These are phyloP conservation scores for Prinia subflava DNA, from an alignment of 2,113 vertebrate species.

Conservation along the genomic window DNA sequence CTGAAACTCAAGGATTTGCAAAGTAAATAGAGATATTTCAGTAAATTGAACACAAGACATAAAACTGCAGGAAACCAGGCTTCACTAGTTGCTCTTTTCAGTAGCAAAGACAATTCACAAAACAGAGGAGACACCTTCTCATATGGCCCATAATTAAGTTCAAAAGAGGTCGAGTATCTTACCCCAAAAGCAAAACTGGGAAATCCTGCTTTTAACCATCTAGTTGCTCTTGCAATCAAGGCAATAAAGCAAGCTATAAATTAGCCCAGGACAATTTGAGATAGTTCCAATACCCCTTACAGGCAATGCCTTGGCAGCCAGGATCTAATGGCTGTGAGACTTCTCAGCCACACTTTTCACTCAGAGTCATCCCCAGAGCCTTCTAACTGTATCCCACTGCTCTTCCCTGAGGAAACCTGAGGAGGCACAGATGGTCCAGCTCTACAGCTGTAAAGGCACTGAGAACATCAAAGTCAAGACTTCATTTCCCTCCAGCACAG, in stretches of 20 bases:
- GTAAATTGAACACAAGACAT: neutral
- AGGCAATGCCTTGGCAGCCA: neutral
- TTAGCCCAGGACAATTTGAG: neutral
- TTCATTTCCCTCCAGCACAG: slow-evolving; percentile 25
- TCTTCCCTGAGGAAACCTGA: neutral
- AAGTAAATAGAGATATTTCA: neutral
- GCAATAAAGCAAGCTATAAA: neutral
- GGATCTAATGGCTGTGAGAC: neutral
- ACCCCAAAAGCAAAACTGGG: neutral
- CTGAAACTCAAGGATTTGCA: neutral
- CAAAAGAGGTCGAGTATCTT: neutral
- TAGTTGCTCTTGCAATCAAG: neutral
- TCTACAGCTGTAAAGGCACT: neutral
- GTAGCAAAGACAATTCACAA: neutral
- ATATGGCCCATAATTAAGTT: neutral
- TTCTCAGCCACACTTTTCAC: neutral
- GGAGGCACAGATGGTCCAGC: neutral
- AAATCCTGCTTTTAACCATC: neutral
- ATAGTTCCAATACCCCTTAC: neutral
- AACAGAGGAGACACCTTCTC: neutral
- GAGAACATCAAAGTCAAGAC: slow-evolving; percentile 42
- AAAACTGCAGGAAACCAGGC: neutral
- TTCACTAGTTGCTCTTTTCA: neutral
- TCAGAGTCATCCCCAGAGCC: neutral
- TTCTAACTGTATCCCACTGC: neutral